Base-by-base conservation (phyloP, 2,113 vertebrate species). In the Sinocyclocheilus rhinocerous region DNA sequence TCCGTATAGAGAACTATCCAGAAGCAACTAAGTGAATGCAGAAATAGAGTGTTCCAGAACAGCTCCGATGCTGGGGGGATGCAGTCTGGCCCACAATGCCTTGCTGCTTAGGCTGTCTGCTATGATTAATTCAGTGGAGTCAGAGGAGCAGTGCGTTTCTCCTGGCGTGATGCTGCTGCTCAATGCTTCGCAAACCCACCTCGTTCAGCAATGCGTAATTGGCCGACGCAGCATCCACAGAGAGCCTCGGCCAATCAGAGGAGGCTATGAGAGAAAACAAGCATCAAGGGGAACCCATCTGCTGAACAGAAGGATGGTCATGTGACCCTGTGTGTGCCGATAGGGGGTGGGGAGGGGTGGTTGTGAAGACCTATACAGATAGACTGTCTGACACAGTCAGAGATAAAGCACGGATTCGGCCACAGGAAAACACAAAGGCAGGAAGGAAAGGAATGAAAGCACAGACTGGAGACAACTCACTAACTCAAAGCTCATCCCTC, bases 71-170 rank as follows among this genome's bases (percentile, higher is more conserved):
- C 76, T 39, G 11, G 39, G 50, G 61, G 48, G 87, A 86, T 90
- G 84, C 86, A 55, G 84, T 48, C 29, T 24, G 87, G 50, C 90
- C 92, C 91, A 93, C 89, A 91, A 90, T 93, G 91, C 93, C 39
- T 91, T 92, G 92, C 84, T 92, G 91, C 81, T 87, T 36, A 89
- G 87, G 86, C 88, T 90, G 93, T 94, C 93, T 89, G 80, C 82
- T 84, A 84, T 88, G 87, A 94, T 95, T 94, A 94, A 90, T 93
- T 93, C 92, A 90, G 85, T 50, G 52, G 70, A 91, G 79, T 93
- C 91, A 84, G 84, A 90, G 90, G 83, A 76, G 85, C 90, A 87
- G 75, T 89, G 90, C 92, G 89, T 84, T 88, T 90, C 92, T 93
- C 13, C 78, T 57, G 93, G 93, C 86, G 29, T 89, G 87, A 83